These are phyloP conservation scores for Astropecten irregularis DNA, from an alignment of 53 echinoderm and acorn worm genomes.

Conservation along the genomic window DNA sequence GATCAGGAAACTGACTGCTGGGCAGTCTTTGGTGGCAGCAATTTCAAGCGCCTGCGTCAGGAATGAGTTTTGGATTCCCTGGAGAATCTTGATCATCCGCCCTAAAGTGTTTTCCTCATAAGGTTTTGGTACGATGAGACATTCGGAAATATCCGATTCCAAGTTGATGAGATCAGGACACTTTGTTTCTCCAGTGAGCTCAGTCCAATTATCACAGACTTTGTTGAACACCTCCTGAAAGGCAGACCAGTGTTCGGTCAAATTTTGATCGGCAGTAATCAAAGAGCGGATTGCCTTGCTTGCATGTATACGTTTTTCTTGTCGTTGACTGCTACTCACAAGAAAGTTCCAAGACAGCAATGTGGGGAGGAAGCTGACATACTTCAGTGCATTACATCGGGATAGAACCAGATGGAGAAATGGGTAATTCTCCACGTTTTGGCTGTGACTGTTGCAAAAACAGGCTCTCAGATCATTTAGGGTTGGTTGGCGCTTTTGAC, in stretches of 20 bases:
- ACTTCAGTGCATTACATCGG: neutral
- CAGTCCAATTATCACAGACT: slow-evolving; percentile 29
- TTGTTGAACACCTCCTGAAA: slow-evolving; percentile 21
- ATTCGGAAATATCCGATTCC: neutral
- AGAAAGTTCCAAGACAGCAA: slow-evolving; percentile 47
- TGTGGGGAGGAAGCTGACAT: slow-evolving; percentile 28
- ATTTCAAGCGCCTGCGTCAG: slow-evolving; percentile 30
- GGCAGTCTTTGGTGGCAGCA: neutral
- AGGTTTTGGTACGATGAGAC: slow-evolving; percentile 27
- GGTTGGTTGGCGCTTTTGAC: neutral
- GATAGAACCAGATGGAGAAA: slow-evolving; percentile 46
- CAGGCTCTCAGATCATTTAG: slow-evolving; percentile 3
- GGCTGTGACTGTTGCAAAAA: slow-evolving; percentile 6
- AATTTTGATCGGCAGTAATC: neutral
- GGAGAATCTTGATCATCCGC: slow-evolving; percentile 38
- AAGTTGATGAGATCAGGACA: neutral
- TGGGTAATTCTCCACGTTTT: slow-evolving; percentile 9
- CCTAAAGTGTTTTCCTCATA: neutral
- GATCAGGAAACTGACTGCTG: slow-evolving; percentile 39
- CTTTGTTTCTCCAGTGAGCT: slow-evolving; percentile 12
- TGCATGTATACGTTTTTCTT: too few relatives aligned
- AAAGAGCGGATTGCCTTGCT: neutral
- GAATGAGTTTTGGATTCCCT: slow-evolving; percentile 39
- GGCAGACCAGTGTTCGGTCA: neutral
- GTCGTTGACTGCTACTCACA: slow-evolving; percentile 24